These are phyloP conservation scores for Rhamnusium bicolor DNA, from an alignment of 2,888 invertebrate species.

Conservation along the genomic window DNA sequence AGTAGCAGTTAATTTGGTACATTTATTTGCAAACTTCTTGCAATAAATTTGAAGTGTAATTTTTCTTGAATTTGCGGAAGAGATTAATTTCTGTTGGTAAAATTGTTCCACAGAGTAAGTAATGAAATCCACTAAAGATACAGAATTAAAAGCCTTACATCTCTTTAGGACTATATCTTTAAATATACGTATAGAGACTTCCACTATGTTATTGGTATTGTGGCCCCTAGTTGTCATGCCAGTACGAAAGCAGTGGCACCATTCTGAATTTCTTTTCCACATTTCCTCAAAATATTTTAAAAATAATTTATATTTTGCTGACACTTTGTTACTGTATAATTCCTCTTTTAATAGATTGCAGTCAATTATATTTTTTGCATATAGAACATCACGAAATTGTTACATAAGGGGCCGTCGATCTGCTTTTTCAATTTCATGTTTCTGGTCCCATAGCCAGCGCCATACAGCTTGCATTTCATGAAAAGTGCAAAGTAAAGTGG, in stretches of 20 bases:
- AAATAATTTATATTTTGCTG: not conserved
- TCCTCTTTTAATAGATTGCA: too few species aligned
- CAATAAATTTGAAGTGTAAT: slow-evolving; percentile 2
- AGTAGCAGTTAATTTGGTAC: not conserved
- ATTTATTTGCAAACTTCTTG: not conserved
- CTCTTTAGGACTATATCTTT: too few species aligned
- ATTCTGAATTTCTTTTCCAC: slow-evolving; percentile 9
- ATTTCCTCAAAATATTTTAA: slow-evolving; percentile 6
- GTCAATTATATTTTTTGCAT: too few species aligned
- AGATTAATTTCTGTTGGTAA: slow-evolving; percentile 4
- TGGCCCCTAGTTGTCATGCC: not conserved
- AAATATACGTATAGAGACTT: slow-evolving; percentile 5
- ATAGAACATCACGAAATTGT: slow-evolving; percentile 9
- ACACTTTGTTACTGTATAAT: not conserved
- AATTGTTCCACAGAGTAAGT: not conserved
- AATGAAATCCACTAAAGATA: slow-evolving; percentile 5
- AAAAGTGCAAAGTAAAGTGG: too few species aligned
- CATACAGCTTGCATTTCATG: too few species aligned
- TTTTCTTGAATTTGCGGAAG: not conserved
- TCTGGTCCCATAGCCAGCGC: slow-evolving; percentile 17
- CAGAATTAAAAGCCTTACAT: slow-evolving; percentile 6
- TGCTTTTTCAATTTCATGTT: slow-evolving; percentile 9
- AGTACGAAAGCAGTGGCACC: slow-evolving; percentile 7
- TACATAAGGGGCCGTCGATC: slow-evolving; percentile 5
- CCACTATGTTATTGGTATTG: not conserved